Conservation (phyloP, 2,888 invertebrate genomes). For the Cephus rjabovi region DNA sequence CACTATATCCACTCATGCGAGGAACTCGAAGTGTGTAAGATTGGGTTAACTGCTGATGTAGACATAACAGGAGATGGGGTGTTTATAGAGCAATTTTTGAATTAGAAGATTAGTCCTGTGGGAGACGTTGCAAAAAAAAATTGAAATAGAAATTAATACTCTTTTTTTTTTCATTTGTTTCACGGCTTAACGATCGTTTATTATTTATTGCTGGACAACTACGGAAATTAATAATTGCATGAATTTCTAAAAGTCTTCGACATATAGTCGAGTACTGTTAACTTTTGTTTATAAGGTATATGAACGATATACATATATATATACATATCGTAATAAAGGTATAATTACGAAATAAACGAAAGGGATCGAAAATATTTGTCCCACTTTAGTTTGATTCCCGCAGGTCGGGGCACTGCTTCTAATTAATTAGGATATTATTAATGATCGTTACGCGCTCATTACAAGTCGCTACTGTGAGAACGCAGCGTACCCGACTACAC, state of each 20-base stretch:
- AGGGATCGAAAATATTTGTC: not conserved
- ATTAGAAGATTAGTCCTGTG: slow-evolving; percentile 10
- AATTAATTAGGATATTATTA: slow-evolving; percentile 33
- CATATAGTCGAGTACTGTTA: too few species aligned
- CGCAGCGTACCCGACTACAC: not conserved
- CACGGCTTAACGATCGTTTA: not conserved
- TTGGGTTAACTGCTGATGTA: slow-evolving; percentile 40
- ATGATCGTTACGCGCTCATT: slow-evolving; percentile 46
- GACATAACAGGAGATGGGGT: slow-evolving; percentile 40
- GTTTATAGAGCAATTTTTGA: slow-evolving; percentile 44
- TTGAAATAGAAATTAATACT: not conserved
- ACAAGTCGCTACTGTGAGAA: slow-evolving; percentile 27
- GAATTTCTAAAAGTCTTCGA: too few species aligned
- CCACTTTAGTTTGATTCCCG: slow-evolving; percentile 1
- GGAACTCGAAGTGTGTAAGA: slow-evolving; percentile 29
- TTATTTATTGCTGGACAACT: not conserved
- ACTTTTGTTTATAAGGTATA: too few species aligned
- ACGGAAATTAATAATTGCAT: not conserved
- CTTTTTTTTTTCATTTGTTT: not conserved
- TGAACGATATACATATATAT: too few species aligned
- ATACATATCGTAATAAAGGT: not conserved
- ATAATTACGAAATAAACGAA: not conserved
- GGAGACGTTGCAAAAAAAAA: not conserved
- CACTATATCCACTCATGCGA: slow-evolving; percentile 16
- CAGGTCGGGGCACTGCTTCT: not conserved